Conservation (phyloP, 2,797 vertebrate genomes). For the Masticophis lateralis region DNA sequence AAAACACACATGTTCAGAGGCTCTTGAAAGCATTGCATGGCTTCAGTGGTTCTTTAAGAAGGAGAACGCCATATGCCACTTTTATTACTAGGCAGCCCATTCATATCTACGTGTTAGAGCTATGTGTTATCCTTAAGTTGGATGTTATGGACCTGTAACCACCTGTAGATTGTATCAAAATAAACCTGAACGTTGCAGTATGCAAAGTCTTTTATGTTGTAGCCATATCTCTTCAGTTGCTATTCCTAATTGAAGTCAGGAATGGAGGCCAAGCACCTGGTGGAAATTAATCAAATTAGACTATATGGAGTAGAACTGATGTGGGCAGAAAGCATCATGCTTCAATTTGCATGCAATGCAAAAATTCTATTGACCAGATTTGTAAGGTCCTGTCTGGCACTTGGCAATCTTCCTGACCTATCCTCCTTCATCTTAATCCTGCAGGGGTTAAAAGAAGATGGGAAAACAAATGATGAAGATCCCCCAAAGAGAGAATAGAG, state of each 20-base stretch:
- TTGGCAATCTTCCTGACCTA: neutral
- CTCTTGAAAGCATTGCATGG: neutral
- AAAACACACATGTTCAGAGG: no score
- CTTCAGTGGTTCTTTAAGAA: neutral
- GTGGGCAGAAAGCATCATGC: no score
- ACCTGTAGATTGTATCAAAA: neutral
- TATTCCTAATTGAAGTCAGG: neutral
- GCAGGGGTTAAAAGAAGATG: neutral
- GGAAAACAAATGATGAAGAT: neutral
- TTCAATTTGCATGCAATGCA: neutral
- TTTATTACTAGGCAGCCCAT: neutral
- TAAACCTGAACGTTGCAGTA: neutral
- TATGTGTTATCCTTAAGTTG: neutral
- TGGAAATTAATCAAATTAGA: conserved; percentile 1
- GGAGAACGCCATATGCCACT: neutral
- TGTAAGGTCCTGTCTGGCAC: neutral
- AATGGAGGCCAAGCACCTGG: neutral
- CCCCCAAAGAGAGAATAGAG: neutral
- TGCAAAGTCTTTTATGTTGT: neutral
- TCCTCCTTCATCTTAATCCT: neutral
- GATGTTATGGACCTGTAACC: neutral
- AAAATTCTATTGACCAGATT: neutral
- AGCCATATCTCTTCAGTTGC: neutral
- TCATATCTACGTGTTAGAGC: neutral
- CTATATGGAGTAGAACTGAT: neutral